Evolutionary conservation across 2,113 vertebrate genomes (phyloP).

Genomic region (Brachionichthys hirsutus): DNA sequence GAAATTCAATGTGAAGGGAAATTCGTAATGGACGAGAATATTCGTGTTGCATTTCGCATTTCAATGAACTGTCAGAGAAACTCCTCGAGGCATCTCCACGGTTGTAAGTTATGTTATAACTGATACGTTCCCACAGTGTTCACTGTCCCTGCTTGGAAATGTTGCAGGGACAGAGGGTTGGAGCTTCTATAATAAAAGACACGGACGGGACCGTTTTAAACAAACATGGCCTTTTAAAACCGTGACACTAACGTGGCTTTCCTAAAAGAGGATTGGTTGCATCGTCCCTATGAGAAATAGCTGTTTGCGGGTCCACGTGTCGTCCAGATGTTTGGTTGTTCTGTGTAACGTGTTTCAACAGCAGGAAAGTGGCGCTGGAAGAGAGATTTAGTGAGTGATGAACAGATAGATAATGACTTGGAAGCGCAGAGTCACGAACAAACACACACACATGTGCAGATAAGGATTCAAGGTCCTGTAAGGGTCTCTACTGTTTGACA

Average conservation of each 20-base stretch:
- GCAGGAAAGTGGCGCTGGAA: no score
- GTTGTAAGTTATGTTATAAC: no score
- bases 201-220: neutral
- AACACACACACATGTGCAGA: neutral
- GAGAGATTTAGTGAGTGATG: constrained; percentile 27
- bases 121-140: neutral
- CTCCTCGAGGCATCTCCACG: no score
- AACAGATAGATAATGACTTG: constrained; percentile 21
- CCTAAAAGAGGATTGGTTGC: neutral
- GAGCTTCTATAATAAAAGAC: neutral
- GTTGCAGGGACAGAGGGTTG: neutral
- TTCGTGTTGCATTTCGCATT: no score
- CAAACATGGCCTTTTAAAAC: no score
- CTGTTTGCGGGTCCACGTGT: constrained; percentile 13
- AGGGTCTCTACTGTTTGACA: neutral
- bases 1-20: no score
- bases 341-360: constrained; percentile 14
- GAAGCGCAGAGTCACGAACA: constrained; percentile 4
- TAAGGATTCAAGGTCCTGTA: neutral
- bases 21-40: no score
- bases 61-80: no score
- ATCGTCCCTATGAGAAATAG: constrained; percentile 8
- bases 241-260: no score
- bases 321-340: constrained; percentile 32
- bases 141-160: neutral